phyloP scores from a whole-genome alignment of 1,140 invertebrate species.

The Sogatella furcifera region DNA sequence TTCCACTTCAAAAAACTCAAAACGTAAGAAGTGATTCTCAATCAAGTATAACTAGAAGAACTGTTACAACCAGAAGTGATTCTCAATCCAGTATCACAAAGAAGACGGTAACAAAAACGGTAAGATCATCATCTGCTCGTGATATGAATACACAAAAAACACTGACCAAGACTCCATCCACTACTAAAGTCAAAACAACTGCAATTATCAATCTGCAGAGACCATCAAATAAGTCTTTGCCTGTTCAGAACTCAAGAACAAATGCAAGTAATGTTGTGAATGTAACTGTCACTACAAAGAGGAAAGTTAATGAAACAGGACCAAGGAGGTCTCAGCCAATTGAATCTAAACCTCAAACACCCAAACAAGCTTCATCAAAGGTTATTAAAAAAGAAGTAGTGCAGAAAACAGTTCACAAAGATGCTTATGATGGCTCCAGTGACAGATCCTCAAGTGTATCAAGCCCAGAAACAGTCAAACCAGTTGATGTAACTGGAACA shows the following conservation, averaged over 20 bases:
- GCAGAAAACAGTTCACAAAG: constrained; percentile 8
- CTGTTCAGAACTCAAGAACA: not conserved
- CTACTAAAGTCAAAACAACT: constrained; percentile 28
- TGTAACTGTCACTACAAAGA: constrained; percentile 9
- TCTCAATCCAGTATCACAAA: constrained; percentile 27
- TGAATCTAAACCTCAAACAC: too few relatives aligned
- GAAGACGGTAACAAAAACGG: not conserved
- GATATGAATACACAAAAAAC: not conserved
- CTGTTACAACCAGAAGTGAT: constrained; percentile 2
- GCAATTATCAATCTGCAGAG: constrained; percentile 7
- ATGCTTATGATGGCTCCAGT: constrained; percentile 3
- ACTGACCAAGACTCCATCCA: constrained; percentile 20
- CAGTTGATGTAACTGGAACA: constrained; percentile 4
- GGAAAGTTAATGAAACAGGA: not conserved
- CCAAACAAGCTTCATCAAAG: too few relatives aligned
- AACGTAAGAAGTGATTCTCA: constrained; percentile 6
- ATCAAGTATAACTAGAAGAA: constrained; percentile 26
- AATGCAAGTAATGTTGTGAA: not conserved
- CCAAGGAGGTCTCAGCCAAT: too few relatives aligned
- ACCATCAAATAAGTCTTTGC: not conserved
- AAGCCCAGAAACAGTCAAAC: constrained; percentile 19
- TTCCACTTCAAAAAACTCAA: constrained; percentile 2
- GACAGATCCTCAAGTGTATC: constrained; percentile 16
- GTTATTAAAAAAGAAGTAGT: too few relatives aligned
- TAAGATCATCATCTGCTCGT: not conserved